Conservation (phyloP, 1,140 invertebrate species). For the Drosophila malerkotliana region DNA sequence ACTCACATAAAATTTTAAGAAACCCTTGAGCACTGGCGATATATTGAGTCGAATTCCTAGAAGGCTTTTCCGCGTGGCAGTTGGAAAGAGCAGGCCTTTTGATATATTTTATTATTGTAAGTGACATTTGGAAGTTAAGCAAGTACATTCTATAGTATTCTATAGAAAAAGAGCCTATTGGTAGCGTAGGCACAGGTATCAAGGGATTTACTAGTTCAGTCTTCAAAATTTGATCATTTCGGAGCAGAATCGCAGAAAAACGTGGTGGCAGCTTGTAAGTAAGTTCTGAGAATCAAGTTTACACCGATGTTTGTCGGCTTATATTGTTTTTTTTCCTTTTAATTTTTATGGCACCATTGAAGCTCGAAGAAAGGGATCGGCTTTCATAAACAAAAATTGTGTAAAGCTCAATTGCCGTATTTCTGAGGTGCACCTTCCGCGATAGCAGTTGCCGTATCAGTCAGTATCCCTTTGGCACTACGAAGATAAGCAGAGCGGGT, state of each 20-base stretch:
- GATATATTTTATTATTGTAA: no score
- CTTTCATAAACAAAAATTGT: slow-evolving; percentile 5
- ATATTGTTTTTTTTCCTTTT: neutral
- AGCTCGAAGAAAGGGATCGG: neutral
- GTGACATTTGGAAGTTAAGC: no score
- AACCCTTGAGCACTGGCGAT: neutral
- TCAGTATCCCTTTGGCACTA: neutral
- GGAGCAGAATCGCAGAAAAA: neutral
- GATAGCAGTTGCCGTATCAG: neutral
- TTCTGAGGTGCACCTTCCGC: neutral
- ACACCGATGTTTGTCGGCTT: neutral
- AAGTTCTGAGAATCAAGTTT: no score
- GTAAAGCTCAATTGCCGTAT: neutral
- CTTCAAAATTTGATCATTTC: neutral
- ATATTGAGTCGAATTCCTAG: neutral
- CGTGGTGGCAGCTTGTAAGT: no score
- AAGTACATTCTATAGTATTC: neutral
- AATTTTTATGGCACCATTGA: neutral
- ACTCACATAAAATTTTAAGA: neutral
- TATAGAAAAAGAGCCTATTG: neutral
- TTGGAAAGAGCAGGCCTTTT: no score
- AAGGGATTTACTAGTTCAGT: neutral
- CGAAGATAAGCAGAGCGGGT: neutral
- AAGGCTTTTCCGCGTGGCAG: neutral
- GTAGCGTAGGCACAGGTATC: neutral